Evolutionary conservation across 2,113 vertebrate species (phyloP).

Genomic region (Stictonetta naevosa): DNA sequence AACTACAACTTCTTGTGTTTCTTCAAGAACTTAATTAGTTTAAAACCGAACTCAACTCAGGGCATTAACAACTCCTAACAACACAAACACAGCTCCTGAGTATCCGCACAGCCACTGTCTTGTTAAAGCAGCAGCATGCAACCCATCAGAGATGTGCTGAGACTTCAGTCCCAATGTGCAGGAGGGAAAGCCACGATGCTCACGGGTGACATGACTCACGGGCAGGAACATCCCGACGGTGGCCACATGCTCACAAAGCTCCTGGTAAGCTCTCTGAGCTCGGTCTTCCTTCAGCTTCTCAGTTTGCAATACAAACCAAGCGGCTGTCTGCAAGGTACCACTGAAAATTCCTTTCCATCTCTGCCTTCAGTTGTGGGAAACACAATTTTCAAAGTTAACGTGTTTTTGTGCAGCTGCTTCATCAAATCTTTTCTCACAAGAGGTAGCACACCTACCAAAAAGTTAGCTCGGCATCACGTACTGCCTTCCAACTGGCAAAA

Average conservation of each 20-base stretch:
- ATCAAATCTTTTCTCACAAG: neutral
- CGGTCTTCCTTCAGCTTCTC: neutral
- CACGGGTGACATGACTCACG: neutral
- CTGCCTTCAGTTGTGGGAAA: neutral
- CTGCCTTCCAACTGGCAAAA: neutral
- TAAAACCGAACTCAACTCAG: neutral
- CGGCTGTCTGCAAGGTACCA: neutral
- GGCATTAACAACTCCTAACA: neutral
- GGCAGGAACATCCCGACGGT: neutral
- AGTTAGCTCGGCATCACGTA: neutral
- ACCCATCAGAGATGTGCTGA: neutral
- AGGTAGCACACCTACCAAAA: neutral
- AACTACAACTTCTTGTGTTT: neutral
- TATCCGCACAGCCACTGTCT: neutral
- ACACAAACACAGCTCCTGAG: neutral
- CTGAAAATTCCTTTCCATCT: neutral
- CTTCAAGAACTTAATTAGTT: neutral
- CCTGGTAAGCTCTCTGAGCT: neutral
- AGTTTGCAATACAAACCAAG: neutral
- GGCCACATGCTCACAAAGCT: neutral
- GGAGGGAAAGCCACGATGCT: too few relatives aligned
- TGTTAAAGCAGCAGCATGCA: neutral
- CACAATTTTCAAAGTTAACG: neutral
- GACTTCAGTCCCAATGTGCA: fast-evolving
- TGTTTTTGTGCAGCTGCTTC: neutral